Base-by-base conservation (phyloP, 2,888 invertebrate species). In the Rotaria macrura region DNA sequence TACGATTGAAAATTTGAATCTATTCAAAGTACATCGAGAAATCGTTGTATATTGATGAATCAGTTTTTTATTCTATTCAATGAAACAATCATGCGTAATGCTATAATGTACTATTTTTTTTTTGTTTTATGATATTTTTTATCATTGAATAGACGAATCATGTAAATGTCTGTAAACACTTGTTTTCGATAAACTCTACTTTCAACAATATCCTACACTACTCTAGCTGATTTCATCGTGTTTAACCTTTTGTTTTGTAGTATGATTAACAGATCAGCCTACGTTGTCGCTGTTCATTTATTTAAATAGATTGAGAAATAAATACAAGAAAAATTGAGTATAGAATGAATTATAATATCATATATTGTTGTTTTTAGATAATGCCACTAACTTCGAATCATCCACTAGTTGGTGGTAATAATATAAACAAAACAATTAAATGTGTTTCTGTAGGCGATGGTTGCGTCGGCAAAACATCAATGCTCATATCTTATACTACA, bases 371-470 rank as follows among this genome's bases (percentile, higher is more conserved):
- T 20, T 65, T 65, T 65, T 34, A 65, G 65, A 65, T 65, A 17
- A 65, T 65, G 65, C 12, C 65, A 34, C 34, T 17, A 65, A 14
- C 34, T 65, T 57, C 29, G 20, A 57, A 57, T 57, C 6, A 54
- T 54, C 25, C n/a, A n/a, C n/a, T 2, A 25, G 10, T 25, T 6
- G 25, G 25, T 54, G 10, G 25, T 54, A 57, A 57, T 57, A 9
- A 12, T 57, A 17, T 34, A 34, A 65, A 65, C 38, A 65, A 43
- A 43, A 79, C 79, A 43, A 79, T 79, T 10, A 79, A 79, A 79
- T 79, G 79, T 43, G 79, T 79, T 79, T 40, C 43, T 79, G 79
- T 79, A n/a, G 79, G 79, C 14, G 79, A 79, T n/a, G 79, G 79
- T 79, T 79, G 79, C 25, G 40, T 79, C 5, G 79, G 79, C n/a